Base-by-base conservation (phyloP, 2,113 vertebrate genomes). In the Leucosticte australis region DNA sequence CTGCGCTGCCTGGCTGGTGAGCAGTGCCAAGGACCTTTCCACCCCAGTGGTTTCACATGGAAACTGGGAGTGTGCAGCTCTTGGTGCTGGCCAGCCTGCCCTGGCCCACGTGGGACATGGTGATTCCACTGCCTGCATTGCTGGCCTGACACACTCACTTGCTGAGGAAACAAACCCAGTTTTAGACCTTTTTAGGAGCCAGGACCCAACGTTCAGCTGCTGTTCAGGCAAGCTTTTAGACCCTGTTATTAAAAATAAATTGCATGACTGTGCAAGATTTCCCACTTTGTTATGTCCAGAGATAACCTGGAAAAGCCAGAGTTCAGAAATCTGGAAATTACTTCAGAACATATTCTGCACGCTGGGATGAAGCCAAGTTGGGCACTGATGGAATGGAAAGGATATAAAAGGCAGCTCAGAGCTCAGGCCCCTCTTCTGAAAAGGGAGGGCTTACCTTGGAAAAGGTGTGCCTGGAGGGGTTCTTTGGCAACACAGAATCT, bases 91-190 rank as follows among this genome's bases (percentile, higher is more conserved):
- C 44, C 64, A 82, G 57, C 28, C 42, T 55, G 18, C 75, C 75
- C 63, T 4, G 3, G 35, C 56, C 37, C 67, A 44, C 14, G 4
- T 6, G 7, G 7, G n/a, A 44, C 0, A 2, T 0, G n/a, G 33
- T 3, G 23, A 70, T 23, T 41, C 75, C 33, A 56, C 23, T 28
- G 41, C 71, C 28, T 50, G 46, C 49, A 18, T 7, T 55, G 56
- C 79, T 78, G 52, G 23, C 49, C 75, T 55, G 31, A 47, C 37
- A 39, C 69, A 75, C 16, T 15, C 59, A 33, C 44, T 35, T 30
- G 37, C 42, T 24, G 49, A 79, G 42, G 27, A 83, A 77, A 67
- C 18, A 70, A 86, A 77, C 18, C 6, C 4, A 0, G 16, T 2
- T 57, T 37, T 11, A 53, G 65, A 19, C 6, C 8, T 5, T 76